Percentiles rank a stretch among this genome's conserved stretches.
Evolutionary conservation across 2,113 vertebrate genomes (phyloP).

Genomic region (Apaloderma vittatum): DNA sequence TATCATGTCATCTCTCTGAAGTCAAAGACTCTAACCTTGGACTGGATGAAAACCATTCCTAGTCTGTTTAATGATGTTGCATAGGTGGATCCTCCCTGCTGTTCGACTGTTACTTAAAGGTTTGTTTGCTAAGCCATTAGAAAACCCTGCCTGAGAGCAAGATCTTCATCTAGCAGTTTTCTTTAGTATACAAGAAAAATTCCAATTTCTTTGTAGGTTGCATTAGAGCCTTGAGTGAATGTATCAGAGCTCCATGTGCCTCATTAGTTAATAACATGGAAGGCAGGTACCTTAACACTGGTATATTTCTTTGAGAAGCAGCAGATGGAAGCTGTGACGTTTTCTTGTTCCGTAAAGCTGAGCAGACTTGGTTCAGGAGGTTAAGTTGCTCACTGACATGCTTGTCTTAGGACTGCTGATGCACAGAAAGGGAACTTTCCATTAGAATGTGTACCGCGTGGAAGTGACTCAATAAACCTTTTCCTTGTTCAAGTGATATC

Average conservation of each 20-base stretch:
- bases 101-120: not conserved
- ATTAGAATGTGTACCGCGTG: not conserved
- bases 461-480: not conserved
- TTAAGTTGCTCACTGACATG: not conserved
- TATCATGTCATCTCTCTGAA: not conserved
- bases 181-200: not conserved
- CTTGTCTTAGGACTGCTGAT: not conserved
- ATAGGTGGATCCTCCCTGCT: not conserved
- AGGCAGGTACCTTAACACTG: not conserved
- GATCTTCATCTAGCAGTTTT: not conserved
- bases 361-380: not conserved
- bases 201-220: not conserved
- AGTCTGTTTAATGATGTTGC: not conserved
- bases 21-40: not conserved
- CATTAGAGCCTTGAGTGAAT: not conserved
- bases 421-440: not conserved
- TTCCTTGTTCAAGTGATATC: not conserved
- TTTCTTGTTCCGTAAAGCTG: not conserved
- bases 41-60: not conserved
- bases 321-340: not conserved
- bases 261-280: not conserved
- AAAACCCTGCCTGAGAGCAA: not conserved
- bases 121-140: not conserved
- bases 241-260: not conserved
- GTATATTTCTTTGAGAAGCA: not conserved